phyloP scores from a whole-genome alignment of 1,140 invertebrate genomes.

The Drosophila persimilis region DNA sequence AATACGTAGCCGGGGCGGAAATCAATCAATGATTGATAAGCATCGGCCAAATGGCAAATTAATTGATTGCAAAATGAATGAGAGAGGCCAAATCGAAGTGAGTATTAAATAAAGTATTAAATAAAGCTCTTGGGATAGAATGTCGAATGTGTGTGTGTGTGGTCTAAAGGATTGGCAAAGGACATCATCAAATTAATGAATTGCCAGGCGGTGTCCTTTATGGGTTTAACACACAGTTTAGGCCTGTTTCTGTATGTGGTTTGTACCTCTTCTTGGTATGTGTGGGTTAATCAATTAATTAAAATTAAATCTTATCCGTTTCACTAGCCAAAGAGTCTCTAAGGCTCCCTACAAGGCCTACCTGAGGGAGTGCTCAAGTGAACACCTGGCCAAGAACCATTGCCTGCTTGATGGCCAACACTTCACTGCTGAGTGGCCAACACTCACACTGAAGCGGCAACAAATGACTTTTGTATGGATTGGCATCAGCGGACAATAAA shows the following conservation, averaged over 20 bases:
- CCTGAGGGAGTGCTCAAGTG: slow-evolving; percentile 21
- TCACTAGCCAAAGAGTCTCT: neutral
- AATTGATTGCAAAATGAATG: slow-evolving; percentile 58
- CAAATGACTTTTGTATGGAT: slow-evolving; percentile 67
- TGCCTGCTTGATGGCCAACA: slow-evolving; percentile 14
- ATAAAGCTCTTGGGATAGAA: slow-evolving; percentile 20
- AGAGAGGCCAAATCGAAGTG: neutral
- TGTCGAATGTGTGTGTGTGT: slow-evolving; percentile 36
- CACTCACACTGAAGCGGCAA: slow-evolving; percentile 29
- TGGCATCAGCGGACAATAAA: slow-evolving; percentile 47
- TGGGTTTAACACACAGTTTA: no score
- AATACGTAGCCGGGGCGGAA: slow-evolving; percentile 30
- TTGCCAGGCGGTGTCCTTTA: slow-evolving; percentile 17
- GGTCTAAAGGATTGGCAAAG: slow-evolving; percentile 45
- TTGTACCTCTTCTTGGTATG: neutral
- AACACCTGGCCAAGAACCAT: slow-evolving; percentile 53
- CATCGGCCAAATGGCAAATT: slow-evolving; percentile 68
- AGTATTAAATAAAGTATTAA: slow-evolving; percentile 47
- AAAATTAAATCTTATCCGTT: slow-evolving; percentile 4
- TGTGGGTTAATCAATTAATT: slow-evolving; percentile 20
- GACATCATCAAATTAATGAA: slow-evolving; percentile 45
- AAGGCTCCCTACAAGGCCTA: slow-evolving; percentile 7
- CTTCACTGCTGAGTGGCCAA: slow-evolving; percentile 61
- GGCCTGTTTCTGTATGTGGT: neutral
- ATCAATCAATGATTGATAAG: slow-evolving; percentile 61